phyloP scores from a whole-genome alignment of 2,888 invertebrate species.

The Latrodectus elegans region DNA sequence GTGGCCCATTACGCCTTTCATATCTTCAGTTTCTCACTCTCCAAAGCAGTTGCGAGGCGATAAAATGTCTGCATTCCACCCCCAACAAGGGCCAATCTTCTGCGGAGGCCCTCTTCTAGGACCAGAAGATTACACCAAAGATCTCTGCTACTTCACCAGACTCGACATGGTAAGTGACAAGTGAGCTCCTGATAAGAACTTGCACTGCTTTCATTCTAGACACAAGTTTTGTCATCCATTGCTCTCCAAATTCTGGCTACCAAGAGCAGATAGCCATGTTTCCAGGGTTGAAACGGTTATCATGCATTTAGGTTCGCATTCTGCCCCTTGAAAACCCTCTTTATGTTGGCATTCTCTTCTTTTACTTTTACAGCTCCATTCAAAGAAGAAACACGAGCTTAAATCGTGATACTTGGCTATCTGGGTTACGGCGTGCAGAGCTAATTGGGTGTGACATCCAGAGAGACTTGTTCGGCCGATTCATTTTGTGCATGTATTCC shows the following conservation, averaged over 20 bases:
- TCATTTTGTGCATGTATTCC: no score
- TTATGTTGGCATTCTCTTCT: no score
- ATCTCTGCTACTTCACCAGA: conserved; percentile 11
- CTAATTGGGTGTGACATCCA: no score
- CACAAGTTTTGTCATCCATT: conserved; percentile 36
- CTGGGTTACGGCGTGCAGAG: no score
- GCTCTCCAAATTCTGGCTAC: neutral
- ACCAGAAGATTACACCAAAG: conserved; percentile 18
- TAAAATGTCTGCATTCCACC: conserved; percentile 45
- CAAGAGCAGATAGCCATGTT: neutral
- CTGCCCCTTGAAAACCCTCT: no score
- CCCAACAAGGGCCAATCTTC: neutral
- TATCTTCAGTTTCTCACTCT: conserved; percentile 49
- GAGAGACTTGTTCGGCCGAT: no score
- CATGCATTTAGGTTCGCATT: no score
- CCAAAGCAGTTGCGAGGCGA: conserved; percentile 45
- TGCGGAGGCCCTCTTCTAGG: neutral
- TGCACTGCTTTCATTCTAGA: conserved; percentile 14
- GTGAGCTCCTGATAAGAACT: conserved; percentile 24
- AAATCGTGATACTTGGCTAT: no score
- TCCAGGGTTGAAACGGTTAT: no score
- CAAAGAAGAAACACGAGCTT: no score
- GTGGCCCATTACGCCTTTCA: conserved; percentile 33
- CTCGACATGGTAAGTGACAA: conserved; percentile 36
- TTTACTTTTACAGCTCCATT: no score